Base-by-base conservation (phyloP, 1,140 invertebrate genomes). In the Drosophila arawakana region DNA sequence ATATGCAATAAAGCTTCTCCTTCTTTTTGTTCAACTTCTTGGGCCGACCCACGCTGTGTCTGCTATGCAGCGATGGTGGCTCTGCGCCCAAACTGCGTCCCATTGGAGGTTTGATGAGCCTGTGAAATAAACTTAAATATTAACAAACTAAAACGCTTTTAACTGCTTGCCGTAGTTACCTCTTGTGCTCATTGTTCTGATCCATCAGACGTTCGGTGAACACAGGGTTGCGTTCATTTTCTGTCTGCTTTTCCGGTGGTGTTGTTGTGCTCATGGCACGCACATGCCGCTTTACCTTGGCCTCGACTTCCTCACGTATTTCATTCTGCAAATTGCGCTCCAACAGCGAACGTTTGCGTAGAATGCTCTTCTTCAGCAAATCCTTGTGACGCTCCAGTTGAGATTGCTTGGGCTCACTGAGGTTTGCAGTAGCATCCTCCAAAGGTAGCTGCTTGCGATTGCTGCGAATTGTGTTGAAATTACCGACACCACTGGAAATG, bases 1-100 rank as follows among this genome's bases (percentile, higher is more conserved):
- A 99, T 18, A 98, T 93, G 92, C 98, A 99, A 82, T 98, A 97
- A 0, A 98, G 93, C 91, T 98, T 98, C 75, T 97, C 96, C 95
- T 82, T 90, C 43, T 90, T 85, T 93, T 91, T 96, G 94, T 3
- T 95, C 43, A 80, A 41, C 52, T 79, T 92, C 55, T 85, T 91
- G 61, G 61, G 92, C 65, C 93, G 59, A 50, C 81, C 74, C 54
- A 78, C 70, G 81, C 73, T 63, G 76, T 90, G 73, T 8, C 73
- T 75, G 55, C 34, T 78, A 47, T 75, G 78, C 7, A 71, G 58
- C 10, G 44, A 41, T 35, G 43, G 44, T 18, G 71, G 39, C 7
- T 86, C 82, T 7, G 79, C 8, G 11, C 44, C 58, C 25, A 37
- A n/a, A 35, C 54, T 67, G 8, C 61, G 66, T 8, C 37, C 44